Base-by-base conservation (phyloP, 2,113 vertebrate species). In the Clarias magur region DNA sequence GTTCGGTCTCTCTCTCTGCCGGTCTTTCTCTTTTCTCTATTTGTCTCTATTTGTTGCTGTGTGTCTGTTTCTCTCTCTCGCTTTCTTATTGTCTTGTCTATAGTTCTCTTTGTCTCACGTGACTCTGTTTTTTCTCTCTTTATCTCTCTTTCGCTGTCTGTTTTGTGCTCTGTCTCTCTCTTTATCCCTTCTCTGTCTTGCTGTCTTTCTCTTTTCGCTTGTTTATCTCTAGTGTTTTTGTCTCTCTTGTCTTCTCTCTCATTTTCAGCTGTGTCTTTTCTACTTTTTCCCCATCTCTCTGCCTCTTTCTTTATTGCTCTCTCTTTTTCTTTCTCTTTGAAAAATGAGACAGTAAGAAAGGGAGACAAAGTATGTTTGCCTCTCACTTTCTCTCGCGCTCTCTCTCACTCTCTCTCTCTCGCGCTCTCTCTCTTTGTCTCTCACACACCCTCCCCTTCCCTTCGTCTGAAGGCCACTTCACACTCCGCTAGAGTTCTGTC, bases 171-270 rank as follows among this genome's bases (percentile, higher is more conserved):
- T 68, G 2, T 68, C n/a, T 10, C 15, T 70, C 15, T 72, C 4
- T 73, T 16, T 73, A 42, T 42, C 5, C 34, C 21, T 34, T 38
- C 4, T 42, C 12, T 17, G 1, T 72, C 1, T 19, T 11, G 34
- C 25, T 53, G 6, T 88, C 85, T 89, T 80, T 89, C 78, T 62
- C 76, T 90, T 38, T 38, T 48, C 48, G 8, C 48, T 48, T 48
- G 48, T 48, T 48, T 48, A 48, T 48, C 48, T 8, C 48, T 8
- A 48, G 48, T 48, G 6, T 48, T 48, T 48, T 42, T 34, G 10
- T 67, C 25, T 23, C 34, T 21, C 68, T 34, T 0, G 10, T 15
- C 38, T 7, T 38, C 15, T 48, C 34, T 75, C 38, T 48, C 6
- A 8, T 48, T 48, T 48, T 48, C 48, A 8, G 7, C 48, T 48